Evolutionary conservation across 1,140 invertebrate species (phyloP), one percentile per base, ranked within the genome.

Genomic region (Heliconius congener): DNA sequence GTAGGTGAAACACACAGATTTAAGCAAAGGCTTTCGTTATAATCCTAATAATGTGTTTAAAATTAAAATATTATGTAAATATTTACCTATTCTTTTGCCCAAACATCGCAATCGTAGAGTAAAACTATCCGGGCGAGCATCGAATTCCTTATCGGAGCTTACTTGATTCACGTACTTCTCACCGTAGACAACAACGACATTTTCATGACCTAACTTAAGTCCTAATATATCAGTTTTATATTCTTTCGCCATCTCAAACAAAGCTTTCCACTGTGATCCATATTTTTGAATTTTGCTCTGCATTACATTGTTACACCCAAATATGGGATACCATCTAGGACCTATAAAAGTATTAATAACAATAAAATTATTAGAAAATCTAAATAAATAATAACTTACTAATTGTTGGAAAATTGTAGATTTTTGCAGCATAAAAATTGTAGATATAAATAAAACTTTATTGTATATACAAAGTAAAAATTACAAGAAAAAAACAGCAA

Each of bases 301-400:
- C 57, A 77, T 60, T 8, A 77, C 16, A n/a, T 66, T 66, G 19
- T 79, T 77, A n/a, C 75, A 79, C 13, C 77, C 77, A 37, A 79
- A 79, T 55, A 82, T 76, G 19, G 80, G 78, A 76, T 80, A 83
- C 78, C 81, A 83, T 57, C 23, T 42, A 0, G 77, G 79, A 16
- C 79, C 79, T 82, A 55, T 18, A 60, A 74, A 30, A 66, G 13
- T 23, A 23, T 23, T 23, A 23, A 23, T 23, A 16, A 57, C 8
- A 57, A 3, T 57, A 23, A 9, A n/a, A 11, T 57, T 57, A 23
- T 55, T 55, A 55, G 19, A 19, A 55, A n/a, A 55, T 55, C 3
- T 0, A 55, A 55, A 55, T 55, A 55, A 8, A n/a, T 8, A 19
- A 19, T 19, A 55, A 55, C 19, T 3, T 8, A n/a, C n/a, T 55